A percentile compares a stretch with the other conserved stretches of the same genome.
Evolutionary conservation across 2,888 invertebrate genomes (phyloP).

Genomic region (Syritta pipiens): DNA sequence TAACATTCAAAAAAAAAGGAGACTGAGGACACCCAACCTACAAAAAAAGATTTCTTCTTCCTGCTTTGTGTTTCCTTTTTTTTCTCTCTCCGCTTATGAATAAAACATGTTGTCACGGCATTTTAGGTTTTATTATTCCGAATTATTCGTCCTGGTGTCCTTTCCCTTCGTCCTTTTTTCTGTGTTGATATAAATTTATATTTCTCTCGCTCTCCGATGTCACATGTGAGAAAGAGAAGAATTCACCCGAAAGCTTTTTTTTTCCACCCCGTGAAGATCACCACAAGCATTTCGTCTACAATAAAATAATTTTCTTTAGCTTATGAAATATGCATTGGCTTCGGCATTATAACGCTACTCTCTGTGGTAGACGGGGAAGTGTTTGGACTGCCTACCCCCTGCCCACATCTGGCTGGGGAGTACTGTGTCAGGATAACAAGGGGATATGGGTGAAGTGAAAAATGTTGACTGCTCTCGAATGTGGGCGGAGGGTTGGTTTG

Average conservation of each 20-base stretch:
- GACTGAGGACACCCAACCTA: background rate
- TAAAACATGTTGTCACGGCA: conserved; percentile 63
- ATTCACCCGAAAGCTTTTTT: background rate
- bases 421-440: background rate
- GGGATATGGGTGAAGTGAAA: conserved; percentile 7
- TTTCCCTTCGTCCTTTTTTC: conserved; percentile 21
- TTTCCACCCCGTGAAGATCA: conserved; percentile 23
- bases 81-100: conserved; percentile 48
- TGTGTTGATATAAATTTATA: conserved; percentile 47
- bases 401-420: background rate
- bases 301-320: conserved; percentile 51
- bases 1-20: conserved; percentile 10
- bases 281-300: conserved; percentile 46
- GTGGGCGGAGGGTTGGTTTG: background rate
- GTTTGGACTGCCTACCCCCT: background rate
- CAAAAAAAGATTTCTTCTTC: conserved; percentile 23
- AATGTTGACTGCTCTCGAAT: conserved; percentile 6
- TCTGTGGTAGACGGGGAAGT: background rate
- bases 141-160: conserved; percentile 45
- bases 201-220: conserved; percentile 21
- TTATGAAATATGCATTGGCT: conserved; percentile 58
- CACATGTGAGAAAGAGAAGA: conserved; percentile 12
- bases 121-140: conserved; percentile 59
- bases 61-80: conserved; percentile 37
- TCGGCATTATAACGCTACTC: conserved; percentile 15